Evolutionary conservation across 2,797 vertebrate species (phyloP).

Genomic region (Tamandua tetradactyla): DNA sequence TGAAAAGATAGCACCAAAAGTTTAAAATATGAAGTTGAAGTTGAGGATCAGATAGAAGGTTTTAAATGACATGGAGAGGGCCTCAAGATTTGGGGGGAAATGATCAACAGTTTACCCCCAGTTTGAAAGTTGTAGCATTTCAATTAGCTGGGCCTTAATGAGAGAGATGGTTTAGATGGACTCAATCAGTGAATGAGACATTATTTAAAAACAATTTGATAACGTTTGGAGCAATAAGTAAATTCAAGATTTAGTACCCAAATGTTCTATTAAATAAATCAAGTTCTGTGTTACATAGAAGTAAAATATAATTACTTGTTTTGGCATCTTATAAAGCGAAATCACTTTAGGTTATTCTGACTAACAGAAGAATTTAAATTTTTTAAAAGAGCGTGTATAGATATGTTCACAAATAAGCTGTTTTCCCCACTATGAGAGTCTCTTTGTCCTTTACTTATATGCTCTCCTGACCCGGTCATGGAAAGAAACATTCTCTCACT

Average conservation of each 20-base stretch:
- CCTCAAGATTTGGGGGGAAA: background rate
- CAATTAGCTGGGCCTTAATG: background rate
- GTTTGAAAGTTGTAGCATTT: background rate
- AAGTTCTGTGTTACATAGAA: background rate
- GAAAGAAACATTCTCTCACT: background rate
- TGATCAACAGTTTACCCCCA: background rate
- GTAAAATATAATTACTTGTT: background rate
- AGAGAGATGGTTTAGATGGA: background rate
- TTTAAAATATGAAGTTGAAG: slow-evolving; percentile 15
- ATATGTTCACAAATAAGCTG: background rate
- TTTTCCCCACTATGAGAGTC: background rate
- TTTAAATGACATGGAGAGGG: background rate
- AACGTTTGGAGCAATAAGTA: background rate
- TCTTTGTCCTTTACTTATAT: background rate
- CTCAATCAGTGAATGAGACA: background rate
- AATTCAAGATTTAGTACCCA: background rate
- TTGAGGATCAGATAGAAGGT: background rate
- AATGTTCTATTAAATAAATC: background rate
- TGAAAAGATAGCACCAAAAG: background rate
- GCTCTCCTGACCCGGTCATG: background rate
- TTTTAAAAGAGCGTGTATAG: background rate
- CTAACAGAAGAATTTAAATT: background rate
- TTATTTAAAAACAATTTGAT: background rate
- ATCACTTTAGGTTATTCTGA: background rate
- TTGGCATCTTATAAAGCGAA: background rate